phyloP scores from a whole-genome alignment of 35 echinoderm and acorn worm species.

The Amphiura filiformis region DNA sequence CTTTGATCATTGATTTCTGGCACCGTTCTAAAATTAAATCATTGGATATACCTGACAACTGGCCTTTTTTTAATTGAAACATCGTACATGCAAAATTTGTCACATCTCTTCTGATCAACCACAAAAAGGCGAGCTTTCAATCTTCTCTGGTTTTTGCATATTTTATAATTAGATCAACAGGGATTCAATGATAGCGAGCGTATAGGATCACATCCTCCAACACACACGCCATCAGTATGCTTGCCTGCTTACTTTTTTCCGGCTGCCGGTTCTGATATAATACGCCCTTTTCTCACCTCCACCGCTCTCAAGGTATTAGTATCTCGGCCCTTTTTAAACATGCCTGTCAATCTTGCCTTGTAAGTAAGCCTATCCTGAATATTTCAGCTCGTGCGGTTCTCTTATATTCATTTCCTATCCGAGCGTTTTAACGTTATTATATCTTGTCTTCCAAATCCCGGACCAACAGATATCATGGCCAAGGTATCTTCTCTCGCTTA shows the following conservation, averaged over 20 bases:
- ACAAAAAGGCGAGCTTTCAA: background rate
- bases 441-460: background rate
- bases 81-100: background rate
- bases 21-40: too few relatives aligned
- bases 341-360: background rate
- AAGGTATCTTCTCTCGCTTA: background rate
- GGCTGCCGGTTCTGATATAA: conserved; percentile 6
- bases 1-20: too few relatives aligned
- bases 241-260: background rate
- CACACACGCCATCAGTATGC: background rate
- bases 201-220: background rate
- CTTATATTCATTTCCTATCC: background rate
- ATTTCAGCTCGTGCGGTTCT: conserved; percentile 3
- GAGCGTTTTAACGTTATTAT: background rate
- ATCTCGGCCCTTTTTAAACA: conserved; percentile 4
- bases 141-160: background rate
- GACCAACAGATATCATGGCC: background rate
- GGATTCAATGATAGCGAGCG: background rate
- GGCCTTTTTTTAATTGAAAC: background rate
- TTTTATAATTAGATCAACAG: background rate
- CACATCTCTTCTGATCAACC: background rate
- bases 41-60: too few relatives aligned
- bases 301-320: background rate
- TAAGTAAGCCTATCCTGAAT: conserved; percentile 1
- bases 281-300: conserved; percentile 8